These are phyloP conservation scores for Pseudochirops corinnae DNA, from an alignment of 2,797 vertebrate species.

Conservation along the genomic window DNA sequence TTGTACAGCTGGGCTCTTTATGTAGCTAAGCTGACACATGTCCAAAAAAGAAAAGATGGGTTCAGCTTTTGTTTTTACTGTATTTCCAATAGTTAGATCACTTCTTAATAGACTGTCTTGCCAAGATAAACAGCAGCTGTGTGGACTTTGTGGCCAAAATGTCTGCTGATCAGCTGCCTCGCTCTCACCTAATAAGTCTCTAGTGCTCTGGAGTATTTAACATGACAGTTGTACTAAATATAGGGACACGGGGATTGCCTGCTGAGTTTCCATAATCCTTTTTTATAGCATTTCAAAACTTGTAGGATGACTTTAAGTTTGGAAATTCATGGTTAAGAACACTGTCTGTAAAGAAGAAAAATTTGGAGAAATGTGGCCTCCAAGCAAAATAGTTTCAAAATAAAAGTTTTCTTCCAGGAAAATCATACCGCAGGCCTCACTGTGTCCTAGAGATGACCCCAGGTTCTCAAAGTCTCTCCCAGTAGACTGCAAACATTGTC, in stretches of 20 bases:
- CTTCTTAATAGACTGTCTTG: slow-evolving; percentile 8
- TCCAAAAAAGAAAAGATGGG: background rate
- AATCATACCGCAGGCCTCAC: background rate
- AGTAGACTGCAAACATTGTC: background rate
- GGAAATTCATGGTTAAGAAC: background rate
- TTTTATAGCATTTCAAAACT: background rate
- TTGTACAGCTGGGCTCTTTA: background rate
- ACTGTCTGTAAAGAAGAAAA: background rate
- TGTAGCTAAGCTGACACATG: background rate
- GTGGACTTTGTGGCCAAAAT: background rate
- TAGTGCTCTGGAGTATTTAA: slow-evolving; percentile 25
- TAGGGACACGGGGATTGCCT: background rate
- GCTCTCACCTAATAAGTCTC: background rate
- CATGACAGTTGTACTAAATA: slow-evolving; percentile 30
- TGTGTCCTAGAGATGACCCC: background rate
- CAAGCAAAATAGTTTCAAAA: background rate
- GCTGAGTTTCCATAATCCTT: slow-evolving; percentile 38
- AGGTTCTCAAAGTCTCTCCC: background rate
- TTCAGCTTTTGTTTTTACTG: slow-evolving; percentile 40
- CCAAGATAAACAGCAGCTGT: slow-evolving; percentile 55
- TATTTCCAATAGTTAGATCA: slow-evolving; percentile 16
- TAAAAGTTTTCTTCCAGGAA: background rate
- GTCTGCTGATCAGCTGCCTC: background rate
- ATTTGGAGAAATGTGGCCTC: background rate
- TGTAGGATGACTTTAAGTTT: background rate